Base-by-base conservation (phyloP, 1,140 invertebrate species). In the Leptinotarsa texana region DNA sequence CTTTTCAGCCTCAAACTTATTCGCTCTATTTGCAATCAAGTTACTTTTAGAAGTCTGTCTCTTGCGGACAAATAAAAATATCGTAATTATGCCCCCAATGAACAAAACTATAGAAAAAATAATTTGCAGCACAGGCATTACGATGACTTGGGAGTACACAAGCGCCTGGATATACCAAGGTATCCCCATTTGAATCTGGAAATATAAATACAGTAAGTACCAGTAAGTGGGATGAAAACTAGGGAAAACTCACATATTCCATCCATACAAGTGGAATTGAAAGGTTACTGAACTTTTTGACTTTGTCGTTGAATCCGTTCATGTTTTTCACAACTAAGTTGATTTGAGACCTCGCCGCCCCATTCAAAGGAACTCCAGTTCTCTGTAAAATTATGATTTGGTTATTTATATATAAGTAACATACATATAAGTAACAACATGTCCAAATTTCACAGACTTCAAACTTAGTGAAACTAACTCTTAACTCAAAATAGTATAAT, bases 181-280 rank as follows among this genome's bases (percentile, higher is more conserved):
- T 11, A 92, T 84, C 75, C 89, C 86, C 63, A 87, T 85, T 87
- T 90, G 89, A 78, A 88, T 86, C 89, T 90, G 85, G 81, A 88
- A 86, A 76, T 74, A 85, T 83, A 78, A 77, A 77, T 82, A 79
- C 74, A 65, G 63, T 76, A 49, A 65, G 18, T 42, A 11, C 8
- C 3, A 11, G 8, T 11, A 11, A 42, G 33, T 42, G 33, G 1
- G 1, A 33, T 33, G 8, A 11, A 42, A 42, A 72, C 67, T 61
- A 27, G 13, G 51, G 67, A 57, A 42, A 42, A 87, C 89, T 90
- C 84, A 91, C 90, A 83, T 90, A 90, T 89, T 91, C 90, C 1
- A 87, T 82, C 89, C 90, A 91, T 77, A 89, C 89, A 77, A 90
- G 82, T 0, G 90, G 90, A 48, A 91, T 75, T 0, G 87, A 80